Evolutionary conservation across 64 coral and sea anemone genomes (phyloP), one percentile per base, ranked within the genome.

Genomic region (Montipora capricornis): DNA sequence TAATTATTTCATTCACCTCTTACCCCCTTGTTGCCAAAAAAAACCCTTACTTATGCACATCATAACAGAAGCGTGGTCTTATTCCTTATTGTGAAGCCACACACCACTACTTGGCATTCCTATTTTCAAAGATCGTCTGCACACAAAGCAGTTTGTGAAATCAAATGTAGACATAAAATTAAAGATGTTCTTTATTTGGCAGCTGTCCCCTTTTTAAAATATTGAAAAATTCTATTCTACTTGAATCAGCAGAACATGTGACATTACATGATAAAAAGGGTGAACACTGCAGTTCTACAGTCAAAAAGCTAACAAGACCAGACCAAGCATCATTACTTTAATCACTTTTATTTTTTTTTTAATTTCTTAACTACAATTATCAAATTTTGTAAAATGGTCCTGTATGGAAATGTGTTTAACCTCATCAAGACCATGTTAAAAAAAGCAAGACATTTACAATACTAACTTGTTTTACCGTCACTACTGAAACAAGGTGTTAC

Each of bases 291-390:
- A 47, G 8, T 50, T 20, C 5, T 55, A 55, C 10, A 55, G 52
- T 55, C 17, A 17, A 16, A 79, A n/a, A 79, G 37, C 37, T 37
- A 37, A 37, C 19, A 14, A 79, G 48, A 48, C 17, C 3, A 51
- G 37, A 79, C 19, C 52, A n/a, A 1, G 8, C 47, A 79, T 79
- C 16, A 47, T 14, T 64, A 12, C 20, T 62, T 66, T 61, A 58
- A 81, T 60, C 66, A 62, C 26, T 50, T 79, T 79, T 49, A 83
- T 83, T 83, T 83, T 83, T 83, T 83, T 83, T 83, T 64, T 8
- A 83, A 83, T 64, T 9, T 66, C 80, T 83, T 13, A 62, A 64
- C 26, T 66, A 83, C 80, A 83, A 17, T 37, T 37, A 37, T 37
- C 37, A 37, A 37, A 37, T 37, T 47, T 78, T 47, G 16, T 16